Evolutionary conservation across 2,797 vertebrate species (phyloP), one percentile per base, ranked within the genome.

Genomic region (Spinibarbus caldwelli): DNA sequence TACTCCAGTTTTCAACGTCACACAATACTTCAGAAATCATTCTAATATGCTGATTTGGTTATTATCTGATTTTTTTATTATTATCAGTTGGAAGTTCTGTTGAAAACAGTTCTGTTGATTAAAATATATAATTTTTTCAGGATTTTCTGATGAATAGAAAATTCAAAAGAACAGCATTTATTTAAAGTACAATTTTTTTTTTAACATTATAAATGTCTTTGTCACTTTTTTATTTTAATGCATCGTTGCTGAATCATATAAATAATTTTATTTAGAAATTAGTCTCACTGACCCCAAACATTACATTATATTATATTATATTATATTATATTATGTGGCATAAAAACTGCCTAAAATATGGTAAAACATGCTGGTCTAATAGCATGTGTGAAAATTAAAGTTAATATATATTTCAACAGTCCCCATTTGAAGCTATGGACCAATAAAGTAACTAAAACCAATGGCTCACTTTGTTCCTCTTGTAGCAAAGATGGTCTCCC

Each of bases 401-500:
- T n/a, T n/a, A n/a, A n/a, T n/a, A n/a, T n/a, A n/a, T n/a, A n/a
- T n/a, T n/a, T n/a, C n/a, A n/a, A n/a, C n/a, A n/a, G n/a, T n/a
- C n/a, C n/a, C n/a, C n/a, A n/a, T n/a, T n/a, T n/a, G n/a, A n/a
- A n/a, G n/a, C n/a, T 26, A 34, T 34, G 12, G 7, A 29, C 11
- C 15, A 17, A 31, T 29, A 62, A 62, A 66, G 29, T 70, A 73
- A 54, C 10, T 23, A 14, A 64, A 36, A 59, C 23, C 19, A 15
- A 19, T n/a, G 38, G 90, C 94, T 96, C 91, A 99, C 98, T 97
- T 97, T 89, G 98, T 96, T 78, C 98, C 98, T 90, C 98, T 96
- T 7, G 98, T 99, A 70, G 97, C 98, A 88, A 98, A 95, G 90
- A 99, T 96, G 81, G 96, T 95, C 77, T 99, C 98, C 15, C 98